Evolutionary conservation across 2,797 vertebrate genomes (phyloP).

Genomic region (Liasis olivaceus): DNA sequence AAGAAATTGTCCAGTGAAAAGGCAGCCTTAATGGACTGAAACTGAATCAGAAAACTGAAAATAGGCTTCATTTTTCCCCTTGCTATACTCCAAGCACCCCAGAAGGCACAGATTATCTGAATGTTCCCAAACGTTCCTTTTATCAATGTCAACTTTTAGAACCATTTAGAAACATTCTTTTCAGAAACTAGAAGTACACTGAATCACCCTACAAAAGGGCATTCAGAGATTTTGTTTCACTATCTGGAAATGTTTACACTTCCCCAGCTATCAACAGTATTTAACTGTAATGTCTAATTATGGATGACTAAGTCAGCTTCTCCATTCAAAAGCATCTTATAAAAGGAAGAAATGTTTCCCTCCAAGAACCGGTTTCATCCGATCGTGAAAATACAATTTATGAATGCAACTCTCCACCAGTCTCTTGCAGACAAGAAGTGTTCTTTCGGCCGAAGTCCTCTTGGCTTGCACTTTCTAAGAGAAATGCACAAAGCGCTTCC

Average conservation of each 20-base stretch:
- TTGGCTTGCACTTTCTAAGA: slow-evolving; percentile 1
- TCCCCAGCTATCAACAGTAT: slow-evolving; percentile 63
- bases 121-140: slow-evolving; percentile 58
- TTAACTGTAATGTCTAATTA: slow-evolving; percentile 74
- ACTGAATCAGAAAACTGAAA: slow-evolving; percentile 52
- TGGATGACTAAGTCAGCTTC: slow-evolving; percentile 59
- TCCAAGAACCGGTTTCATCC: slow-evolving; percentile 58
- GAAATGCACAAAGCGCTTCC: neutral
- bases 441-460: slow-evolving; percentile 22
- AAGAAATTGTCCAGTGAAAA: neutral
- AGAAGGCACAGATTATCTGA: slow-evolving; percentile 41
- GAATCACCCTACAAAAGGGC: slow-evolving; percentile 60
- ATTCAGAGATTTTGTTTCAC: slow-evolving; percentile 75
- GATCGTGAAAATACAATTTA: slow-evolving; percentile 24
- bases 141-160: slow-evolving; percentile 54
- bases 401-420: slow-evolving; percentile 61
- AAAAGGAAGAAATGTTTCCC: slow-evolving; percentile 70
- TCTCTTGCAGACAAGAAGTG: slow-evolving; percentile 61
- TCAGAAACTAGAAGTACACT: slow-evolving; percentile 50
- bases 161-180: slow-evolving; percentile 50
- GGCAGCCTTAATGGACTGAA: neutral
- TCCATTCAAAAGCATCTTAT: slow-evolving; percentile 59
- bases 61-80: slow-evolving; percentile 58
- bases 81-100: slow-evolving; percentile 49
- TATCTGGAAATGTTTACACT: slow-evolving; percentile 52